Evolutionary conservation across 2,888 invertebrate species (phyloP).

Genomic region (Aporophyla lueneburgensis): DNA sequence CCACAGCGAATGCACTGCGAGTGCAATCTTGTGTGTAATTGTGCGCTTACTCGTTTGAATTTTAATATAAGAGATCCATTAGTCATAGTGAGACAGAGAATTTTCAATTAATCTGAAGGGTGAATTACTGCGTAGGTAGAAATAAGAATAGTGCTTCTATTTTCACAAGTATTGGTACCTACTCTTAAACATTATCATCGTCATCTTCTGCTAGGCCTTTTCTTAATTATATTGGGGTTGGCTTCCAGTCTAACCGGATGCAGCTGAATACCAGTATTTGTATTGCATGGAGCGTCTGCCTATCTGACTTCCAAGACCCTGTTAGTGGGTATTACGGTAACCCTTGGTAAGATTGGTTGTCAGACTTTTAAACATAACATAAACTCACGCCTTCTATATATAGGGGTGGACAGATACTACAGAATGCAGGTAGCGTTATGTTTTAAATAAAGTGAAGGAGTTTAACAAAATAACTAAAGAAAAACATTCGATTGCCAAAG

Average conservation of each 20-base stretch:
- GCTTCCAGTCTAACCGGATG: too few species aligned
- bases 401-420: background rate
- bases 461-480: too few species aligned
- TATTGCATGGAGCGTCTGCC: too few species aligned
- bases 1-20: constrained; percentile 17
- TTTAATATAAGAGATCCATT: background rate
- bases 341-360: too few species aligned
- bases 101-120: background rate
- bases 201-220: too few species aligned
- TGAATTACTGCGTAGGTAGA: background rate
- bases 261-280: too few species aligned
- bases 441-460: too few species aligned
- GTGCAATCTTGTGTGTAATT: constrained; percentile 18
- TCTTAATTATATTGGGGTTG: too few species aligned
- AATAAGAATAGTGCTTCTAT: background rate
- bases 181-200: background rate
- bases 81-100: background rate
- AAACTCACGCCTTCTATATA: background rate
- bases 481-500: too few species aligned
- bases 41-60: constrained; percentile 4
- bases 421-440: background rate
- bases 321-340: too few species aligned
- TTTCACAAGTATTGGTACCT: background rate
- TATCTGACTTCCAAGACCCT: too few species aligned
- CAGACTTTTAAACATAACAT: too few species aligned